A percentile compares a stretch with the other conserved stretches of the same genome.
Evolutionary conservation across 2,888 invertebrate species (phyloP).

Genomic region (Quadroppia sp.): DNA sequence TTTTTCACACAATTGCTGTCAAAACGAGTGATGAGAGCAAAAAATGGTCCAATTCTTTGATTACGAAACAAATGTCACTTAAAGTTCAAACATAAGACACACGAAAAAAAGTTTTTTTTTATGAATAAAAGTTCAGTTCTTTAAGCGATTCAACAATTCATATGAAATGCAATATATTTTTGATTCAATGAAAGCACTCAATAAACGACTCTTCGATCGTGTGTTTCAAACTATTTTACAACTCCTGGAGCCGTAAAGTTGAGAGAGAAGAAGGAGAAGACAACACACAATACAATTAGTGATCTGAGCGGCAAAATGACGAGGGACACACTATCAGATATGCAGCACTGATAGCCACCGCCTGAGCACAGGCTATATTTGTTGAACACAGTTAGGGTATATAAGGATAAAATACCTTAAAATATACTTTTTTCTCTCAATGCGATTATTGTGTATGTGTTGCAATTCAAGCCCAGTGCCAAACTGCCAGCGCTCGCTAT

Average conservation of each 20-base stretch:
- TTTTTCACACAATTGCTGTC: not conserved
- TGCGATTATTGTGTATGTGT: constrained; percentile 27
- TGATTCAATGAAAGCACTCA: not conserved
- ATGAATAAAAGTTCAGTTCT: not conserved
- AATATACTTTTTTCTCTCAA: no score
- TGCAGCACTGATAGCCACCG: no score
- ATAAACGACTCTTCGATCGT: no score
- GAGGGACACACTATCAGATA: not conserved
- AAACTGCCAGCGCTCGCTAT: not conserved
- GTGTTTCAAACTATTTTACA: not conserved
- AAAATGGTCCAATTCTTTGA: no score
- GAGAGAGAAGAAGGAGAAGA: no score
- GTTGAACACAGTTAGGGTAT: no score
- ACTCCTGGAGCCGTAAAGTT: no score
- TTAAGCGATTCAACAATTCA: not conserved
- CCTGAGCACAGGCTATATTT: no score
- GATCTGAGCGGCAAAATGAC: not conserved
- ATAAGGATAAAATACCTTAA: constrained; percentile 22
- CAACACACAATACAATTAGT: not conserved
- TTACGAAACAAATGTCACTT: no score
- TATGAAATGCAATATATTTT: not conserved
- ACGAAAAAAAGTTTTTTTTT: no score
- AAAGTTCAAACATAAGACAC: no score
- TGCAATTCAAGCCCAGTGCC: constrained; percentile 9
- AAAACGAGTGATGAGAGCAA: no score